Percentiles rank a stretch among this genome's conserved stretches.
These are phyloP conservation scores for Xiphophorus hellerii DNA, from an alignment of 2,113 vertebrate genomes.

Conservation along the genomic window DNA sequence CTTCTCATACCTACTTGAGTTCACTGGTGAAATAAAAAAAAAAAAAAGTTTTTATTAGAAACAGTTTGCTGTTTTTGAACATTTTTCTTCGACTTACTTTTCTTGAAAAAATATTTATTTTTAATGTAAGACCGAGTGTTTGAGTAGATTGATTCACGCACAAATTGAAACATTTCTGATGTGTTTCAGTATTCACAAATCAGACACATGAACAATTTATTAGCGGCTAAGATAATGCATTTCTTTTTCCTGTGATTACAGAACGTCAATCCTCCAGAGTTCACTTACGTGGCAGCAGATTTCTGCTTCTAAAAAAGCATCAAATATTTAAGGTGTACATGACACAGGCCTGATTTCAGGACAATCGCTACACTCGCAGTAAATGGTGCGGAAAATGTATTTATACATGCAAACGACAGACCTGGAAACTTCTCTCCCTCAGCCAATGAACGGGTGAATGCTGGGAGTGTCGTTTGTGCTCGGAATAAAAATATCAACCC, in stretches of 20 bases:
- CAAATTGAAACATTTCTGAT: too few species aligned
- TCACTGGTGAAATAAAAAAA: constrained; percentile 7
- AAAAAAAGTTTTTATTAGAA: not conserved
- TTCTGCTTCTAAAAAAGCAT: constrained; percentile 47
- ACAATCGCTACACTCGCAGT: constrained; percentile 53
- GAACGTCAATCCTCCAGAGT: constrained; percentile 11
- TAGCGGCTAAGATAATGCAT: not conserved
- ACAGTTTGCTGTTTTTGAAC: not conserved
- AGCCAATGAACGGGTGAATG: constrained; percentile 67
- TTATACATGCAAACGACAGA: constrained; percentile 69
- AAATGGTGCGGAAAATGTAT: constrained; percentile 76
- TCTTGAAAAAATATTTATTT: constrained; percentile 1
- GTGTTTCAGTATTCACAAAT: not conserved
- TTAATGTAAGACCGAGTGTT: not conserved
- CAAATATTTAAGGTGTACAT: constrained; percentile 69
- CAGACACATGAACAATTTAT: too few species aligned
- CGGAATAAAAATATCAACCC: constrained; percentile 62
- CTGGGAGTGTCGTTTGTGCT: constrained; percentile 63
- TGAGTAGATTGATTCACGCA: constrained; percentile 13
- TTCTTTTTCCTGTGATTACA: not conserved
- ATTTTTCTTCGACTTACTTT: not conserved
- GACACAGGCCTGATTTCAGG: constrained; percentile 69
- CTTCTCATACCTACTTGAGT: not conserved
- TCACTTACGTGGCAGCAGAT: constrained; percentile 45
- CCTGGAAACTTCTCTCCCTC: constrained; percentile 55